Conservation (phyloP, 2,888 invertebrate genomes). For the Dyspetes luteomarginatus region DNA sequence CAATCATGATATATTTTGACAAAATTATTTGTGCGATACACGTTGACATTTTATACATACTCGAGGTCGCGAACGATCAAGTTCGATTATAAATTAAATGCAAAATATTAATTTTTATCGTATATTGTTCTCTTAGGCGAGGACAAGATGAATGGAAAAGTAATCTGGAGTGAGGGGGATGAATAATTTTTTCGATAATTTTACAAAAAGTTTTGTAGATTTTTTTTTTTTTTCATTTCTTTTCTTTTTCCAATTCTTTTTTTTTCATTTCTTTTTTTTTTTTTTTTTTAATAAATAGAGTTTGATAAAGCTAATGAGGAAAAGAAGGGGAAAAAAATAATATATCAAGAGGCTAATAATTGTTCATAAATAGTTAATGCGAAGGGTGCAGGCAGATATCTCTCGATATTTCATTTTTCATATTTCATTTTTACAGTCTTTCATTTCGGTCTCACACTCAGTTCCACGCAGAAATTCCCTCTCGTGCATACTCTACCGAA, state of each 20-base stretch:
- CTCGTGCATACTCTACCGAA: not conserved
- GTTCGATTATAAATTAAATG: not conserved
- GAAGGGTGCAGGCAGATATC: slow-evolving; percentile 55
- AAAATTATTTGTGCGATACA: too few relatives aligned
- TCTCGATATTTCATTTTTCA: slow-evolving; percentile 10
- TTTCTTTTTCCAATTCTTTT: too few relatives aligned
- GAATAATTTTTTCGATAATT: slow-evolving; percentile 7
- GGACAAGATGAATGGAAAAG: not conserved
- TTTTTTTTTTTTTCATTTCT: not conserved
- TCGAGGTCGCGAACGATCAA: not conserved
- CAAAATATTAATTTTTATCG: too few relatives aligned
- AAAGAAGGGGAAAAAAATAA: slow-evolving; percentile 29
- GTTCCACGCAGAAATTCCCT: slow-evolving; percentile 5
- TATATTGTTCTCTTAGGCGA: not conserved
- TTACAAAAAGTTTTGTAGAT: slow-evolving; percentile 21
- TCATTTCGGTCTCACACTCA: slow-evolving; percentile 36
- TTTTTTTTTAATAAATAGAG: slow-evolving; percentile 62
- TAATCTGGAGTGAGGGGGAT: slow-evolving; percentile 3
- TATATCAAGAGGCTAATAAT: slow-evolving; percentile 46
- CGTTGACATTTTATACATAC: too few relatives aligned
- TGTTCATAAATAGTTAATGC: slow-evolving; percentile 55
- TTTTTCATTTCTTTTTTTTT: too few relatives aligned
- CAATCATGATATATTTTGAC: too few relatives aligned
- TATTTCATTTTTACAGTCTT: slow-evolving; percentile 16
- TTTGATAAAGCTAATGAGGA: slow-evolving; percentile 48